phyloP scores from a whole-genome alignment of 2,888 invertebrate genomes.

The Scaptomyza parva region DNA sequence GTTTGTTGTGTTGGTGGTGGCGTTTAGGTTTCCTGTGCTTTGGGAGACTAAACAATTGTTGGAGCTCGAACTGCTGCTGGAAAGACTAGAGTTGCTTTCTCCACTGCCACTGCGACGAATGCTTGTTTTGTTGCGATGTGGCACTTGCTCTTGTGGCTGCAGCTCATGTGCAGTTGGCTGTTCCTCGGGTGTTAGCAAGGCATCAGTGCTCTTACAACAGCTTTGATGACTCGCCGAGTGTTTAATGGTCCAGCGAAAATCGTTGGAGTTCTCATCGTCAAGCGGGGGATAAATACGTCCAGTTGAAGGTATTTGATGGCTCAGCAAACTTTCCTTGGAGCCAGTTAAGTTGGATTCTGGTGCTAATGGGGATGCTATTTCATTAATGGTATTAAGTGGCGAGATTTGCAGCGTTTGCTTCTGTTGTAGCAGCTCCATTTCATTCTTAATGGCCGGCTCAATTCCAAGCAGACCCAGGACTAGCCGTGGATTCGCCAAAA shows the following conservation, averaged over 20 bases:
- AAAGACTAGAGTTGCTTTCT: slow-evolving; percentile 75
- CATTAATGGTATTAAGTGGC: slow-evolving; percentile 83
- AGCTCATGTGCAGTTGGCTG: slow-evolving; percentile 15
- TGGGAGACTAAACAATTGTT: slow-evolving; percentile 67
- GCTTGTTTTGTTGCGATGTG: slow-evolving; percentile 37
- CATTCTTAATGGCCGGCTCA: slow-evolving; percentile 86
- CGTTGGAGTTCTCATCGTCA: slow-evolving; percentile 75
- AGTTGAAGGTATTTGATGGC: slow-evolving; percentile 13
- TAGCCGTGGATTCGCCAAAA: slow-evolving; percentile 90
- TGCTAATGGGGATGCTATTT: slow-evolving; percentile 78
- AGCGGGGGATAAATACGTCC: slow-evolving; percentile 66
- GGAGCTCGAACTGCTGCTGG: slow-evolving; percentile 72
- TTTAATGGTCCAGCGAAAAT: slow-evolving; percentile 75
- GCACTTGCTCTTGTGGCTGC: slow-evolving; percentile 17
- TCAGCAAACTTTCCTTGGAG: slow-evolving; percentile 61
- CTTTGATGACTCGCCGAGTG: slow-evolving; percentile 78
- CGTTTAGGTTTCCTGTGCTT: slow-evolving; percentile 68
- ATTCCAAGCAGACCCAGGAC: slow-evolving; percentile 91
- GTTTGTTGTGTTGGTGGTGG: slow-evolving; percentile 66
- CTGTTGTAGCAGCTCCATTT: slow-evolving; percentile 82
- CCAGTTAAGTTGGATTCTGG: slow-evolving; percentile 54
- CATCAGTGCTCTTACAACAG: slow-evolving; percentile 82
- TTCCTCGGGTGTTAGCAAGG: slow-evolving; percentile 66
- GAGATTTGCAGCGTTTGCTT: slow-evolving; percentile 83
- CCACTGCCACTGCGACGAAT: slow-evolving; percentile 55